These are phyloP conservation scores for Tachysurus vachellii DNA, from an alignment of 2,113 vertebrate species.

Conservation along the genomic window DNA sequence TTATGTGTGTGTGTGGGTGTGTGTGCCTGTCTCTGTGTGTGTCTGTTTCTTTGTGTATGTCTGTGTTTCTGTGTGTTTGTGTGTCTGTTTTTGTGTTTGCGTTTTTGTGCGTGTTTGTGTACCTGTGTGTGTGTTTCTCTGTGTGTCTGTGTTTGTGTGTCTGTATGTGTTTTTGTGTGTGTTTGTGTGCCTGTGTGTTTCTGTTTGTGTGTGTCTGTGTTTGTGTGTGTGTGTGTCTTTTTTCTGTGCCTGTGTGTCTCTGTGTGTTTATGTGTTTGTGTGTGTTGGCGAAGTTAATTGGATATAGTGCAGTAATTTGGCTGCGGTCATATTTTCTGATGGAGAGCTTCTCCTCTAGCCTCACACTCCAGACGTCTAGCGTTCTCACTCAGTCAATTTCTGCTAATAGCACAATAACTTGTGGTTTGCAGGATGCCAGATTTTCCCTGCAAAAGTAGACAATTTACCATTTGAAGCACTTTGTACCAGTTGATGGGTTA, in stretches of 20 bases:
- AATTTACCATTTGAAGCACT: not conserved
- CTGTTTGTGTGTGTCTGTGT: no score
- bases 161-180: not conserved
- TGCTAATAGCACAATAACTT: not conserved
- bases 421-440: not conserved
- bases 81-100: not conserved
- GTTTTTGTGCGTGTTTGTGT: constrained; percentile 1
- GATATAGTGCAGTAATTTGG: constrained; percentile 30
- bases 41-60: not conserved
- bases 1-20: no score
- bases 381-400: not conserved
- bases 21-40: not conserved
- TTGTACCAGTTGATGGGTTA: not conserved
- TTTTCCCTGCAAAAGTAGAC: not conserved
- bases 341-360: constrained; percentile 24
- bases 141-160: not conserved
- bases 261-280: no score
- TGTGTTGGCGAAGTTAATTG: constrained; percentile 34
- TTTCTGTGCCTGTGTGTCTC: not conserved
- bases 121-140: no score
- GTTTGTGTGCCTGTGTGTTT: not conserved
- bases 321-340: constrained; percentile 28
- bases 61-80: not conserved
- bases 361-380: not conserved
- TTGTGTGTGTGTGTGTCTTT: not conserved